Evolutionary conservation across 2,113 vertebrate genomes (phyloP), one percentile per base, ranked within the genome.

Genomic region (Gobiocypris rarus): DNA sequence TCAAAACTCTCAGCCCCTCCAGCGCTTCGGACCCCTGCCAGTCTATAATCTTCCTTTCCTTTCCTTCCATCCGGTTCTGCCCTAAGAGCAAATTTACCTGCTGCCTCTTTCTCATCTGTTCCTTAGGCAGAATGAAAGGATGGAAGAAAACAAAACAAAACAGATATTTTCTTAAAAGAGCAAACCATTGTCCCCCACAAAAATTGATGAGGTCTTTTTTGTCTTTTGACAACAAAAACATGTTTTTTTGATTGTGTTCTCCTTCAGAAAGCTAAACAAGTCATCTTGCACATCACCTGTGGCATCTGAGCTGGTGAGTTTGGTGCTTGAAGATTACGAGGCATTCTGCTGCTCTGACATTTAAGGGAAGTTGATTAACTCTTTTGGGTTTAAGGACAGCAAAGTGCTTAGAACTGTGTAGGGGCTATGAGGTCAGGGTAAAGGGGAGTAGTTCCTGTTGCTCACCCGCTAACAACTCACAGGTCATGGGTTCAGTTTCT

Each of bases 1-100:
- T 80, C 58, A 80, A 80, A 80, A 63, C 77, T 65, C 38, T 61
- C 59, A 67, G 45, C 78, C 78, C 26, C 61, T n/a, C 61, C 78
- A 65, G 78, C 19, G 1, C 26, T 7, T 50, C 26, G 13, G 43
- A 67, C 78, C 78, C 59, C 78, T 65, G 61, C 24, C 24, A 34
- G 78, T 67, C 41, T 48, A 80, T 67, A 80, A 80, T 67, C 78
- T 80, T 67, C 61, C 28, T 19, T 80, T 80, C 59, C 59, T 31
- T 67, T 67, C 26, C 59, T 67, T 63, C 76, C 56, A 61, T 63
- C 59, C 43, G 17, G 15, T 50, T 48, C 41, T 63, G 77, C 59
- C 77, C 26, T 80, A 31, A 80, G 24, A 80, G 58, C 41, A 79
- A 48, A 79, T 79, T 58, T 31, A 65, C 38, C 77, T 67, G 77